Conservation (phyloP, 2,797 vertebrate genomes). For the Morus bassanus region DNA sequence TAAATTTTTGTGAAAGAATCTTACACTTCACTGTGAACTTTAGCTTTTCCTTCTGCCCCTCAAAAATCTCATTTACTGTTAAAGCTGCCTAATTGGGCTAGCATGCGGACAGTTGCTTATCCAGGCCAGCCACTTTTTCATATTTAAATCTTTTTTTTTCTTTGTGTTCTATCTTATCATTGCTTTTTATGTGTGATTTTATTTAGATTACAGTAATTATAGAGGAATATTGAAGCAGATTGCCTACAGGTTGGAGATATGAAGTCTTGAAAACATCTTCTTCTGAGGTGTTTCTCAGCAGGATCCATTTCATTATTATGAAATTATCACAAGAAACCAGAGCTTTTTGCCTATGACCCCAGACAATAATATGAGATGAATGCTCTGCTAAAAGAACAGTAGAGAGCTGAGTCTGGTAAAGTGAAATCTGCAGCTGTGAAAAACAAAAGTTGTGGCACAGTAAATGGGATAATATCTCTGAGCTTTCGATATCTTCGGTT, state of each 20-base stretch:
- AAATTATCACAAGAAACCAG: neutral
- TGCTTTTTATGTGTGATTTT: neutral
- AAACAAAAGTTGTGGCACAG: constrained; percentile 2
- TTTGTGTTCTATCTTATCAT: neutral
- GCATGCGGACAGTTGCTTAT: neutral
- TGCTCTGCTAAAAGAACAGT: neutral
- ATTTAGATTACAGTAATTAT: neutral
- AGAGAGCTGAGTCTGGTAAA: neutral
- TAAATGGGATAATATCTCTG: neutral
- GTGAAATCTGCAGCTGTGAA: neutral
- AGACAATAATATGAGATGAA: neutral
- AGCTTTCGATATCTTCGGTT: neutral
- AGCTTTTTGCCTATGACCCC: neutral
- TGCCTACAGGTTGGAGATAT: neutral
- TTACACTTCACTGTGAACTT: neutral
- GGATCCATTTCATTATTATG: neutral
- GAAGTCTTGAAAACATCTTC: neutral
- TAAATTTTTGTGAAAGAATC: neutral
- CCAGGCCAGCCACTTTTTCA: neutral
- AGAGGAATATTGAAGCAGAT: neutral
- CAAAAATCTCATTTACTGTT: neutral
- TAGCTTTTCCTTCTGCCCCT: neutral
- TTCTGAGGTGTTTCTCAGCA: neutral
- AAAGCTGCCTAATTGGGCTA: neutral
- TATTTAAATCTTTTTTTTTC: neutral